Evolutionary conservation across 2,113 vertebrate genomes (phyloP), one percentile per base, ranked within the genome.

Genomic region (Dasypus novemcinctus): DNA sequence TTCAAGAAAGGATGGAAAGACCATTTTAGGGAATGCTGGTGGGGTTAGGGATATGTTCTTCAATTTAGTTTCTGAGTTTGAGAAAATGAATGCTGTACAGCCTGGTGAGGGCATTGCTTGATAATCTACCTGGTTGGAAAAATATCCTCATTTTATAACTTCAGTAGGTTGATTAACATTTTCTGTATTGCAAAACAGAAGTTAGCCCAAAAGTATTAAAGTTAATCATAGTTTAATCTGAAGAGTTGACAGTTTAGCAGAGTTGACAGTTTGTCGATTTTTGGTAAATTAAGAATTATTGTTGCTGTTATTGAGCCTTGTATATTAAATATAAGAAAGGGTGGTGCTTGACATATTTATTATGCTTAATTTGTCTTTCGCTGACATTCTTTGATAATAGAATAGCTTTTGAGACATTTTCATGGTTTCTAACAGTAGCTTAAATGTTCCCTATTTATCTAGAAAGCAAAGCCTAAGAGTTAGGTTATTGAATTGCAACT

Each of bases 181-280:
- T 95, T 76, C 79, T 92, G 80, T 79, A 76, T 31, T 93, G 86
- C 91, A 93, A 66, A 90, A 36, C 6, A 2, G 25, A 76, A n/a
- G 96, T 96, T 80, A 59, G 76, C 85, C 93, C 36, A 43, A 83
- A 52, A 95, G 82, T 87, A 71, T 21, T 95, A 93, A 90, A 85
- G 49, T 25, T 85, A 90, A 86, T 80, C 33, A 81, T 87, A 95
- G 61, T 57, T 81, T 81, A 20, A 88, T 89, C 29, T 59, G 43
- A 15, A 63, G 68, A 52, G 61, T 87, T 18, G 33, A 54, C 86
- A 92, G 75, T 75, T 36, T 68, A 59, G 46, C 1, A 94, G 92
- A 64, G 61, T 31, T 80, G n/a, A n/a, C n/a, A 61, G 41, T 2
- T 69, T 92, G 63, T 86, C 31, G 75, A 29, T 36, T 91, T 82